Evolutionary conservation across 2,113 vertebrate genomes (phyloP).

Genomic region (Carassius carassius): DNA sequence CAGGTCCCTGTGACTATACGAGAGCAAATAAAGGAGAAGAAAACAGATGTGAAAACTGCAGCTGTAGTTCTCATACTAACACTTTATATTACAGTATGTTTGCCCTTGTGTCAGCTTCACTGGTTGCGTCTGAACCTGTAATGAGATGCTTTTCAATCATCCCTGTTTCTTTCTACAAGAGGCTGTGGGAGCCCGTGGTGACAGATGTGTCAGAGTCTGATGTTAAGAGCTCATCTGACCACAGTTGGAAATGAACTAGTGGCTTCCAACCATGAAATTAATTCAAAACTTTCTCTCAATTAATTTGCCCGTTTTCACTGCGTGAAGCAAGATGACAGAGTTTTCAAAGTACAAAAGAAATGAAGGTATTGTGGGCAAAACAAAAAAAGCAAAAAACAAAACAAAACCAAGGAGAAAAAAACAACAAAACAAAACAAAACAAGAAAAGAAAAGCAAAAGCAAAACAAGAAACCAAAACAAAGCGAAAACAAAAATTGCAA

Average conservation of each 20-base stretch:
- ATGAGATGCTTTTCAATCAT: not conserved
- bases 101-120: not conserved
- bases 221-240: slow-evolving; percentile 45
- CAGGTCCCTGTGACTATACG: slow-evolving; percentile 53
- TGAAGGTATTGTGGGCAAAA: no score
- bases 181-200: slow-evolving; percentile 4
- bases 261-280: not conserved
- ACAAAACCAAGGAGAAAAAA: no score
- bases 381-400: no score
- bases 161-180: slow-evolving; percentile 5
- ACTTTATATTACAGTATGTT: not conserved
- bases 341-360: no score
- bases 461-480: no score
- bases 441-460: no score
- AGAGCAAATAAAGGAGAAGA: not conserved
- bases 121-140: no score
- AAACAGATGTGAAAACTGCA: not conserved
- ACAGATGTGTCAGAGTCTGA: slow-evolving; percentile 42
- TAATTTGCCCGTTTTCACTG: no score
- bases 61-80: not conserved
- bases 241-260: not conserved
- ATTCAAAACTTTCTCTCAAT: not conserved
- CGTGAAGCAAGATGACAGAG: no score
- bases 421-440: no score
- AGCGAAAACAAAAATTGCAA: no score